These are phyloP conservation scores for Junco hyemalis DNA, from an alignment of 2,113 vertebrate species.

Conservation along the genomic window DNA sequence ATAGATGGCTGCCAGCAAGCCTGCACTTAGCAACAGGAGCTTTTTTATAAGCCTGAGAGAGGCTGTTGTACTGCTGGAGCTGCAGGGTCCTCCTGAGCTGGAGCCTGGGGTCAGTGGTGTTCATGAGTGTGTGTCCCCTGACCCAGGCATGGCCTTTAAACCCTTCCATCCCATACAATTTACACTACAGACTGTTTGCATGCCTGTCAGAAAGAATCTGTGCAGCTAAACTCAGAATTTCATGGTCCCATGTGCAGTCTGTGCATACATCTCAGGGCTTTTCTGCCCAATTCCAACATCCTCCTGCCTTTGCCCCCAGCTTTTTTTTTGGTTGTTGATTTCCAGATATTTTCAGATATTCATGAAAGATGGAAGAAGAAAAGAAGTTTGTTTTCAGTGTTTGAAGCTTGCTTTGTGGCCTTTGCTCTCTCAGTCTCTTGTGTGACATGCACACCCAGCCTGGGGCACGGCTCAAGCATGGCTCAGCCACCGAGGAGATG, in stretches of 20 bases:
- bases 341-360: neutral
- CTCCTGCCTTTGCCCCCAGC: neutral
- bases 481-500: neutral
- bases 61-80: neutral
- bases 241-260: neutral
- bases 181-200: neutral
- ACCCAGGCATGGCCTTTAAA: neutral
- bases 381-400: neutral
- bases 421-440: neutral
- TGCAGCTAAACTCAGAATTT: neutral
- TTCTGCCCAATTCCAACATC: neutral
- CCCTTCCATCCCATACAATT: neutral
- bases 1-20: slow-evolving; percentile 7
- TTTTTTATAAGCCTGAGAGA: neutral
- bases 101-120: neutral
- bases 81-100: neutral
- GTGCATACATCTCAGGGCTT: neutral
- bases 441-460: neutral
- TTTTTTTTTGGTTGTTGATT: neutral
- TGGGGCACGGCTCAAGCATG: neutral
- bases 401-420: neutral
- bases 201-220: neutral
- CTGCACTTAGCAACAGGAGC: slow-evolving; percentile 43
- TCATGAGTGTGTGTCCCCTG: neutral
- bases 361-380: neutral